Evolutionary conservation across 1,140 invertebrate genomes (phyloP).

Genomic region (Trinorchestia longiramus): DNA sequence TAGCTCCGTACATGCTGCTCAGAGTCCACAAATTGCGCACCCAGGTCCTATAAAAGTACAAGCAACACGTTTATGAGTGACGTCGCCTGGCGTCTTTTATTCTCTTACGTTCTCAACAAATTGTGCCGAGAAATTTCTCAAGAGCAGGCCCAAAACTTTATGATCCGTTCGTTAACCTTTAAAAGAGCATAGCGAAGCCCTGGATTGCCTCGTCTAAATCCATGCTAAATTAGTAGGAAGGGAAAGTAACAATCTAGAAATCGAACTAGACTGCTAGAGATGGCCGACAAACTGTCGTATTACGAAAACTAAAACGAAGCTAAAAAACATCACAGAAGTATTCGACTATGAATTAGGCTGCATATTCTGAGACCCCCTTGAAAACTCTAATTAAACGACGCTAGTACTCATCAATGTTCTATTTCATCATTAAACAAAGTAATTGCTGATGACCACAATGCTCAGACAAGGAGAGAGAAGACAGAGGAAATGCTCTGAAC

Average conservation of each 20-base stretch:
- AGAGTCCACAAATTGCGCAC: not conserved
- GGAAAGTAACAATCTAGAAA: not conserved
- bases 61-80: slow-evolving; percentile 53
- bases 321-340: not conserved
- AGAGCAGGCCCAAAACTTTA: slow-evolving; percentile 33
- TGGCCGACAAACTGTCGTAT: not conserved
- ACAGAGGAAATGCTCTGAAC: slow-evolving; percentile 7
- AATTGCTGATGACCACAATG: not conserved
- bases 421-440: not conserved
- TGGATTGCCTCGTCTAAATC: not conserved
- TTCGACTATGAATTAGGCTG: not conserved
- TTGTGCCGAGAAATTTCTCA: slow-evolving; percentile 15
- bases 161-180: slow-evolving; percentile 41
- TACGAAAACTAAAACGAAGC: not conserved
- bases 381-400: slow-evolving; percentile 8
- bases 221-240: not conserved
- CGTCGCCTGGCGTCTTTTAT: slow-evolving; percentile 46
- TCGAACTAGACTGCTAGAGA: not conserved
- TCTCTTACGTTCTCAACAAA: slow-evolving; percentile 44
- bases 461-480: not conserved
- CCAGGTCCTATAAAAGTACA: slow-evolving; percentile 48
- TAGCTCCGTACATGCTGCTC: slow-evolving; percentile 7
- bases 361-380: not conserved
- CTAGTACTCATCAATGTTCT: not conserved
- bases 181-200: not conserved